Evolutionary conservation across 2,888 invertebrate genomes (phyloP), one percentile per base, ranked within the genome.

Genomic region (Leucophenga montana): DNA sequence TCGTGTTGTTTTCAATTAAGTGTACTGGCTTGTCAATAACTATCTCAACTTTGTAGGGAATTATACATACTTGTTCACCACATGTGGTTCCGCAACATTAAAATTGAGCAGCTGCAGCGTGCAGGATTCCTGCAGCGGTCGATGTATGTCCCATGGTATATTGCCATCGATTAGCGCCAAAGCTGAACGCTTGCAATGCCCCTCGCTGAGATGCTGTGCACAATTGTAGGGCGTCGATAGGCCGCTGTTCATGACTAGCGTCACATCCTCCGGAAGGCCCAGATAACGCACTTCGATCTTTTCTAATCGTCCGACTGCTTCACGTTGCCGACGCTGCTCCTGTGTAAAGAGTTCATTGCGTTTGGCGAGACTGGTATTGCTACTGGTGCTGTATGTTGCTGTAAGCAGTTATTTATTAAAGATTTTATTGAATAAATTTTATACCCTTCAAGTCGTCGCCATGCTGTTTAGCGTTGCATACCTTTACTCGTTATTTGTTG

Each of bases 211-310:
- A 90, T 97, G 97, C 90, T 92, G 94, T 1, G 97, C 96, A 89
- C 97, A 97, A 85, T 98, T 94, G 82, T 92, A 93, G 0, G 98
- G 98, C 0, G 98, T 98, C 0, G 98, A 98, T 9, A 98, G 89
- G 76, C 92, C 90, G 86, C 94, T 95, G 87, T 99, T 99, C 97
- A 99, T 97, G 22, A 95, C 87, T 69, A 98, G 88, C 0, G 92
- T 92, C 27, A 92, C 91, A 79, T 94, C 92, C 82, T 95, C 93
- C 0, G 95, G 94, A 0, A 92, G 85, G 0, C 96, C 96, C 77
- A 92, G 90, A 85, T 95, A 95, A 71, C 92, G 91, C 0, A 98
- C 94, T 88, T 95, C 92, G 68, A 98, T 96, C 90, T 98, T 98
- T 85, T 98, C 96, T 71, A 98, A 91, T 83, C 98, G 91, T 0